Base-by-base conservation (phyloP, 2,888 invertebrate species). In the Gymnoscelis rufifasciata region DNA sequence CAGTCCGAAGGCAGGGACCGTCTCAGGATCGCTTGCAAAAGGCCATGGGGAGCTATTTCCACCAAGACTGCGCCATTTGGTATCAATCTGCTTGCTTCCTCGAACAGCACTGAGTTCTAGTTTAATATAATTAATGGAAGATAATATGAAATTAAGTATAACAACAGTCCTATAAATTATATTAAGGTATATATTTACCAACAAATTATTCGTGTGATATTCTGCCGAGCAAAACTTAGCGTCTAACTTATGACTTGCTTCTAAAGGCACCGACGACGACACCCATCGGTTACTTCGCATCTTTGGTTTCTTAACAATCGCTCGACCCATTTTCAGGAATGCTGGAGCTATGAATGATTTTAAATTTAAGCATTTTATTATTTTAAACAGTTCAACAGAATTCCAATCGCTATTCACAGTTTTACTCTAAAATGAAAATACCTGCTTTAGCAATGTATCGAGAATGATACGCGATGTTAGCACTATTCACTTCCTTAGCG, bases 391-490 rank as follows among this genome's bases (percentile, higher is more conserved):
- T n/a, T n/a, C n/a, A n/a, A n/a, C n/a, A n/a, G n/a, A n/a, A n/a
- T n/a, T n/a, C n/a, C n/a, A n/a, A n/a, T n/a, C n/a, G n/a, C n/a
- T n/a, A n/a, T n/a, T n/a, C n/a, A n/a, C n/a, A n/a, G n/a, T n/a
- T n/a, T n/a, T n/a, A n/a, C n/a, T n/a, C n/a, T n/a, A 10, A 15
- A 13, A 15, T 13, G 7, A 26, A 27, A 57, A 5, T 58, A 77
- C 86, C 91, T 43, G 93, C 92, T 41, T 90, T 87, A 1, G 91
- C 89, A 60, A 97, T 95, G 62, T 95, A 95, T 28, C 92, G 90
- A 33, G 96, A 96, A 70, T 97, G 97, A 68, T 96, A 97, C 0
- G 97, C 95, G 51, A 96, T 95, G 61, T 96, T 95, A 10, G 95
- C 92, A 53, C 95, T 94, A 1, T 80, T 79, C 1, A 84, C 84